A percentile compares a stretch with the other conserved stretches of the same genome.
These are phyloP conservation scores for Meles meles DNA, from an alignment of 2,113 vertebrate species.

Conservation along the genomic window DNA sequence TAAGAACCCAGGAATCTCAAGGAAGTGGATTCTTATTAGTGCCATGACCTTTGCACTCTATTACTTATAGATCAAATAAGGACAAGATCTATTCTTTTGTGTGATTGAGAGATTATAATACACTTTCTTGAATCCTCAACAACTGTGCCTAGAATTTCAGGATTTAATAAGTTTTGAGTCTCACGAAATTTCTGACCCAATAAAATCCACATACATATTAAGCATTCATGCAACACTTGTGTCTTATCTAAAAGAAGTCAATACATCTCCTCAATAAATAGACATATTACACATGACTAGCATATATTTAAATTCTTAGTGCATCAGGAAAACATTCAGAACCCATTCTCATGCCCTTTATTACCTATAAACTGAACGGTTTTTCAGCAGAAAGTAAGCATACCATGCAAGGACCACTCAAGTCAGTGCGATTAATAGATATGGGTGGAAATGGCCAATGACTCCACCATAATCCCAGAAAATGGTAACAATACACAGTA, in stretches of 20 bases:
- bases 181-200: not conserved
- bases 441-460: not conserved
- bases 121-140: not conserved
- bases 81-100: not conserved
- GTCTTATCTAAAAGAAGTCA: not conserved
- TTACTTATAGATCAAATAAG: not conserved
- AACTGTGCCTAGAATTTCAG: not conserved
- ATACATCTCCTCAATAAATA: not conserved
- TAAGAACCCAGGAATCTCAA: not conserved
- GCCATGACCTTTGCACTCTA: not conserved
- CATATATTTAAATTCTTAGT: not conserved
- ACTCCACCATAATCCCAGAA: not conserved
- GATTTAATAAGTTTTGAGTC: not conserved
- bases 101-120: not conserved
- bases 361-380: not conserved
- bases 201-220: not conserved
- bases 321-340: not conserved
- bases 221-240: not conserved
- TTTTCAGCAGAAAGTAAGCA: conserved; percentile 22
- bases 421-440: not conserved
- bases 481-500: not conserved
- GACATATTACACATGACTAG: not conserved
- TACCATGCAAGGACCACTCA: not conserved
- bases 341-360: not conserved
- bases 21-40: not conserved